Base-by-base conservation (phyloP, 2,888 invertebrate genomes). In the Choreutis nemorana region DNA sequence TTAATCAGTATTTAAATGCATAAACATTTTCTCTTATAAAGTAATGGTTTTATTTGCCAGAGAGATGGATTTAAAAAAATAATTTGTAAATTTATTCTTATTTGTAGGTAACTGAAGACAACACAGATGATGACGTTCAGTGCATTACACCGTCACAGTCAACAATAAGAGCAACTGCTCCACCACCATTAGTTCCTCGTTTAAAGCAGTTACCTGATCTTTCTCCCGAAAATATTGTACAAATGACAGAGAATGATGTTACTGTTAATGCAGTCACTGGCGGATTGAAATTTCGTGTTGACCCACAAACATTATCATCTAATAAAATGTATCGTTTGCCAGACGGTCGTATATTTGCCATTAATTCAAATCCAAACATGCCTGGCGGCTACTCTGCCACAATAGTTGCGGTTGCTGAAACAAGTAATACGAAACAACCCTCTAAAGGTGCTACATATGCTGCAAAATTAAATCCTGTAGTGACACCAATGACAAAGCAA, bases 321-420 rank as follows among this genome's bases (percentile, higher is more conserved):
- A 78, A 79, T 36, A 80, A 80, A 49, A 79, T 80, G 79, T 80
- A 80, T 44, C 63, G 79, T 4, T 48, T 80, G 25, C 79, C 80
- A 3, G 80, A 80, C 41, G 80, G 80, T 0, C 62, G 80, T 9
- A 65, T 80, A 33, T 80, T 80, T 45, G 78, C 79, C 8, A 79
- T 80, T 10, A 80, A 78, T 38, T 49, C 70, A 8, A 80, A 80
- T 38, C 68, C 78, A 2, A 63, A 49, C 31, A 78, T 79, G 78
- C 79, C 79, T 1, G 79, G 79, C 2, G 80, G 80, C 4, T 80
- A 79, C 46, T 80, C 80, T 4, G 80, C 80, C 14, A 79, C 80
- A 2, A 80, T 80, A 32, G 80, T 80, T 7, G 73, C 79, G 2
- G 58, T 75, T 3, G 61, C 73, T 3, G 78, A 78, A 32, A 45